Conservation (phyloP, 2,888 invertebrate species). For the Stenchaetothrips biformis region DNA sequence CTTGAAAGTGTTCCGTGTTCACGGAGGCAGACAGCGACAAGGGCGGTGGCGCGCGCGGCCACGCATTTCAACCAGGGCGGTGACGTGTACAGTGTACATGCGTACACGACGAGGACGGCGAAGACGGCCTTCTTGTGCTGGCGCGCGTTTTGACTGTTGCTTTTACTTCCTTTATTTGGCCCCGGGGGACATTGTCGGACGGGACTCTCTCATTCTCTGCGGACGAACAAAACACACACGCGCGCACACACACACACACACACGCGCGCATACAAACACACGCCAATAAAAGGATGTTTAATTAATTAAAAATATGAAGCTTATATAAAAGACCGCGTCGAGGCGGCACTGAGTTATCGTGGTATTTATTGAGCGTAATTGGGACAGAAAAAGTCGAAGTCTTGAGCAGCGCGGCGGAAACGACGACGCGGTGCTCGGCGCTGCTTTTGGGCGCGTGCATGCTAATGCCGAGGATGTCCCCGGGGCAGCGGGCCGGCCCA, state of each 20-base stretch:
- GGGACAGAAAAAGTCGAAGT: neutral
- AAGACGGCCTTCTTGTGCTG: too few relatives aligned
- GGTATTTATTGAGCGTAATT: slow-evolving; percentile 23
- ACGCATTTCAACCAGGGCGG: too few relatives aligned
- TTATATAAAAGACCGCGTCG: neutral
- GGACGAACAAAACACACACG: neutral
- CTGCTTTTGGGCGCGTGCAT: neutral
- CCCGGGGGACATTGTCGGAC: too few relatives aligned
- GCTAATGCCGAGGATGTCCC: neutral
- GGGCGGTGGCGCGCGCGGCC: too few relatives aligned
- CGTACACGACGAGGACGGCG: too few relatives aligned
- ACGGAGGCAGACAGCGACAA: too few relatives aligned
- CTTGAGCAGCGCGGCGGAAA: neutral
- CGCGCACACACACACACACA: neutral
- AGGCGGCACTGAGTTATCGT: neutral
- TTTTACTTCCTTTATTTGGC: too few relatives aligned
- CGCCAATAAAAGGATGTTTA: neutral
- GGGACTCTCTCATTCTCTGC: too few relatives aligned
- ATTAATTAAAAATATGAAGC: slow-evolving; percentile 6
- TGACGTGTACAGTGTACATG: too few relatives aligned
- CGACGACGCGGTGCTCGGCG: neutral
- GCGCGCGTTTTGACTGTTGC: too few relatives aligned
- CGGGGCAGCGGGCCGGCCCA: too few relatives aligned
- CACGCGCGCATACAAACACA: neutral
- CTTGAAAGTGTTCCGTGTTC: slow-evolving; percentile 13